Evolutionary conservation across 2,888 invertebrate genomes (phyloP).

Genomic region (Thecophora atra): DNA sequence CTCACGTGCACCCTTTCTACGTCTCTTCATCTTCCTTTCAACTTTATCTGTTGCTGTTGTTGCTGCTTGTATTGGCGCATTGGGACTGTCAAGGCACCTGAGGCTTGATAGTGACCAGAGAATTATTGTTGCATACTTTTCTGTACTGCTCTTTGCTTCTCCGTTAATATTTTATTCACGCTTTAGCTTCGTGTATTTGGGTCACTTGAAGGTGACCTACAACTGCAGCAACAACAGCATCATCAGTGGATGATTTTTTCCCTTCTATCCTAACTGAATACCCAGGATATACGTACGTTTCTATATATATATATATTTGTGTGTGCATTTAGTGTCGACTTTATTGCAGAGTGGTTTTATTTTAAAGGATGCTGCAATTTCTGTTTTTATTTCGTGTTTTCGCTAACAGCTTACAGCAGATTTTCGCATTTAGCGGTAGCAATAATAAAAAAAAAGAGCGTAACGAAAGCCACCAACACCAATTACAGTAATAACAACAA

Average conservation of each 20-base stretch:
- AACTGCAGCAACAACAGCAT: neutral
- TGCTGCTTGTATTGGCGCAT: conserved; percentile 17
- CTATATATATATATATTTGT: too few relatives aligned
- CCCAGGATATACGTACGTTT: too few relatives aligned
- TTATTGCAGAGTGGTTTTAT: neutral
- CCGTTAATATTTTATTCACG: conserved; percentile 39
- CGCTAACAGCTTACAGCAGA: neutral
- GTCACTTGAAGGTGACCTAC: conserved; percentile 40
- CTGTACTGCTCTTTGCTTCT: neutral
- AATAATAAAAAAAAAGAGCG: too few relatives aligned
- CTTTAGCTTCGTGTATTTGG: conserved; percentile 43
- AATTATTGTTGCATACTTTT: conserved; percentile 42
- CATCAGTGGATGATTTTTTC: too few relatives aligned
- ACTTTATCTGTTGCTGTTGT: conserved; percentile 17
- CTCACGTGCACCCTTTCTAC: neutral
- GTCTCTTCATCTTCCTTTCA: neutral
- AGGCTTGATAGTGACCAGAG: conserved; percentile 45
- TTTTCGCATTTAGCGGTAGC: neutral
- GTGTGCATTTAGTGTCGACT: neutral
- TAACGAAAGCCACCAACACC: neutral
- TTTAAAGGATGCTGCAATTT: neutral
- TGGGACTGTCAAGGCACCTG: conserved; percentile 42
- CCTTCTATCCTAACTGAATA: too few relatives aligned
- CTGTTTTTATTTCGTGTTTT: neutral
- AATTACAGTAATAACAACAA: too few relatives aligned